phyloP scores from a whole-genome alignment of 1,140 invertebrate genomes.

The Cydia pomonella region DNA sequence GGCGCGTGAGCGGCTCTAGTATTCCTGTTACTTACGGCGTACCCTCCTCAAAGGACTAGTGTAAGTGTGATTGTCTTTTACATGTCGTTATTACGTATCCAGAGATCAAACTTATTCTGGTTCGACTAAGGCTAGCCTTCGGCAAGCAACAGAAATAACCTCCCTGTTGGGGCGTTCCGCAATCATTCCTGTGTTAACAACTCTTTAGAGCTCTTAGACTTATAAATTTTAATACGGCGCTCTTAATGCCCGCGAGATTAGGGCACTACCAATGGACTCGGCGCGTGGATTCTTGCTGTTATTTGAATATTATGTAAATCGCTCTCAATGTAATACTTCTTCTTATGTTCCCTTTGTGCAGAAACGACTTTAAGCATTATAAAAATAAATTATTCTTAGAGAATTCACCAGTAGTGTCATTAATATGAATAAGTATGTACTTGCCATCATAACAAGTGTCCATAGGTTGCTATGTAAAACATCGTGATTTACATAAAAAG shows the following conservation, averaged over 20 bases:
- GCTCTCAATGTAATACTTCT: conserved; percentile 15
- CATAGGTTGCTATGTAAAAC: not conserved
- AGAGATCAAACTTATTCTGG: not conserved
- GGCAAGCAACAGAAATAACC: conserved; percentile 25
- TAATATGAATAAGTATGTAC: conserved; percentile 1
- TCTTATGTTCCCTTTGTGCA: not conserved
- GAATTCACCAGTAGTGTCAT: not conserved
- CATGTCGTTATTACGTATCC: not conserved
- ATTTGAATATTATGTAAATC: conserved; percentile 73
- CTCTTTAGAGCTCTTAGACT: conserved; percentile 61
- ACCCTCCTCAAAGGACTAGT: not conserved
- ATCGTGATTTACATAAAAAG: too few species aligned
- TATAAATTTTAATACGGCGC: conserved; percentile 68
- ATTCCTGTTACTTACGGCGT: conserved; percentile 21
- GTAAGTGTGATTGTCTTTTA: not conserved
- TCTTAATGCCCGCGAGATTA: conserved; percentile 66
- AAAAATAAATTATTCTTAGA: conserved; percentile 17
- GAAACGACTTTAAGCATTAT: not conserved
- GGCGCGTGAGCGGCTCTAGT: not conserved
- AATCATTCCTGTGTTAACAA: conserved; percentile 75
- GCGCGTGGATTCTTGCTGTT: conserved; percentile 60
- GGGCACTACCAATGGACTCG: conserved; percentile 29
- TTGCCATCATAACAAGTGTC: not conserved
- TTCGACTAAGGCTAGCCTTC: not conserved
- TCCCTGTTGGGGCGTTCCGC: conserved; percentile 46